Conservation (phyloP, 2,888 invertebrate genomes). For the Perizoma affinitatum region DNA sequence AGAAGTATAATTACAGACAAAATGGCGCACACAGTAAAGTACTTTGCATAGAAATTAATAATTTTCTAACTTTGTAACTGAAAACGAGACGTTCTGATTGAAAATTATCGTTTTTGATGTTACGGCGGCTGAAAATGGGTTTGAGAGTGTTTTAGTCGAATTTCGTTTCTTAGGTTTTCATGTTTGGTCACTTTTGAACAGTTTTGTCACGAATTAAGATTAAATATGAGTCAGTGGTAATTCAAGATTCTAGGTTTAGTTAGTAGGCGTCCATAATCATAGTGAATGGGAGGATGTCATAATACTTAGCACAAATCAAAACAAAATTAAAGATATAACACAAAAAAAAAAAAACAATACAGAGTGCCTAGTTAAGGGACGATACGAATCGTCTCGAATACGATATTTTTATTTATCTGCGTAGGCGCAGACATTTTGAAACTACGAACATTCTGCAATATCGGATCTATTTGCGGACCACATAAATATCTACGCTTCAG, state of each 20-base stretch:
- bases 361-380: constrained; percentile 44
- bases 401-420: constrained; percentile 64
- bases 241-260: no score
- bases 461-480: constrained; percentile 59
- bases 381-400: no score
- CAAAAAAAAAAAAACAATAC: constrained; percentile 26
- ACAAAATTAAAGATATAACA: background rate
- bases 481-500: constrained; percentile 49
- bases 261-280: no score
- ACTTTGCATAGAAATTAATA: constrained; percentile 45
- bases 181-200: constrained; percentile 21
- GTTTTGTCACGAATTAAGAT: background rate
- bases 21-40: constrained; percentile 38
- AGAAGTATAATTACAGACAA: constrained; percentile 37
- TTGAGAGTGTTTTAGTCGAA: constrained; percentile 30
- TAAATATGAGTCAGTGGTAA: background rate
- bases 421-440: constrained; percentile 55
- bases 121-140: constrained; percentile 43
- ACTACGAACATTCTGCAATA: constrained; percentile 61
- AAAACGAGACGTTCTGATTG: constrained; percentile 41
- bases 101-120: constrained; percentile 44
- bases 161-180: constrained; percentile 24
- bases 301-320: background rate
- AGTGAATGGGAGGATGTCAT: no score
- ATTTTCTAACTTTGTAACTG: constrained; percentile 42